Conservation (phyloP, 37 sponge, comb jelly and placozoan species). For the Cliona cf. orientalis region DNA sequence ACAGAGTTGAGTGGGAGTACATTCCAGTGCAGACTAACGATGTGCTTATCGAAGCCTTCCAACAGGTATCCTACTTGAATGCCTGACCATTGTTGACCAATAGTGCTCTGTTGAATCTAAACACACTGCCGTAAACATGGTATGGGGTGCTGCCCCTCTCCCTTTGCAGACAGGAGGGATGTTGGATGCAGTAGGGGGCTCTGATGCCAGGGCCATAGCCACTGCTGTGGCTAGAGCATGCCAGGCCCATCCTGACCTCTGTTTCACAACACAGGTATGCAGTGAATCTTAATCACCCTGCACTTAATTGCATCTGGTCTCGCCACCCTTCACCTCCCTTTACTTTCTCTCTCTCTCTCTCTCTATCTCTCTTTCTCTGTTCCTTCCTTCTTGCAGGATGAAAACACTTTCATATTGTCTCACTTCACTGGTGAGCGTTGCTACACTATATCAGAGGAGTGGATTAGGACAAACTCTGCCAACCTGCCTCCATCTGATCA, state of each 20-base stretch:
- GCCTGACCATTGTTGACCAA: neutral
- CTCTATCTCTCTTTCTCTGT: neutral
- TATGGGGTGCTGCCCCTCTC: neutral
- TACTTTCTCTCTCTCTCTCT: too few species aligned
- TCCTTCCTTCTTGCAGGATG: neutral
- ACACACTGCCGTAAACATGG: neutral
- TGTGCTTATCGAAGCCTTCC: slow-evolving; percentile 6
- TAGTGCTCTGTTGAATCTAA: neutral
- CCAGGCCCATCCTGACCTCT: neutral
- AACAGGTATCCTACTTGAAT: slow-evolving; percentile 9
- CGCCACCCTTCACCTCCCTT: neutral
- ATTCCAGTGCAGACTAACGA: slow-evolving; percentile 27
- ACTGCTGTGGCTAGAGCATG: neutral
- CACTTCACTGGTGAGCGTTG: slow-evolving; percentile 33
- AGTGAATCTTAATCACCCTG: neutral
- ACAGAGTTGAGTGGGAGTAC: slow-evolving; percentile 45
- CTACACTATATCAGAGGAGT: neutral
- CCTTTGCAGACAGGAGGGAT: slow-evolving; percentile 5
- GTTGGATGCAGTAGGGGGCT: neutral
- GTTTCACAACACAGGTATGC: slow-evolving; percentile 1
- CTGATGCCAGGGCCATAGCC: neutral
- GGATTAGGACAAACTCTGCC: neutral
- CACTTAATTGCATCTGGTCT: neutral
- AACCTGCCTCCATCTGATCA: neutral
- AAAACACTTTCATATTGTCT: slow-evolving; percentile 1